phyloP scores from a whole-genome alignment of 2,113 vertebrate species.

The Mionectes macconnelli region DNA sequence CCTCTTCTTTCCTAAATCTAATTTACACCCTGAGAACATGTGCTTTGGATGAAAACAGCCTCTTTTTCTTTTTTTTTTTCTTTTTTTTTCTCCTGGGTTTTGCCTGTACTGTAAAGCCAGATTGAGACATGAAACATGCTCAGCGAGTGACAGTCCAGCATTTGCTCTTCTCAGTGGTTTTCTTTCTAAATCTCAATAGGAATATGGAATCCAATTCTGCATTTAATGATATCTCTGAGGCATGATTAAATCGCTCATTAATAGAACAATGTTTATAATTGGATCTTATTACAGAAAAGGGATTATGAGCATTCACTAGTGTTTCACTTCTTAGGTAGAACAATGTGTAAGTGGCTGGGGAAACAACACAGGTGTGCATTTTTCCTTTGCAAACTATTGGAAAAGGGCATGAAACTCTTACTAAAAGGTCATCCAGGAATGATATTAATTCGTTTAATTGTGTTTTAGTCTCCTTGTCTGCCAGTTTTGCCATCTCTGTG shows the following conservation, averaged over 20 bases:
- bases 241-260: background rate
- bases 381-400: background rate
- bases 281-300: background rate
- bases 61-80: background rate
- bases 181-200: background rate
- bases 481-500: background rate
- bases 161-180: background rate
- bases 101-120: background rate
- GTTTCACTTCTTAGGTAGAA: background rate
- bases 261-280: background rate
- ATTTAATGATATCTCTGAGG: slow-evolving; percentile 29
- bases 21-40: background rate
- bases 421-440: background rate
- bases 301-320: background rate
- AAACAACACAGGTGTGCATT: background rate
- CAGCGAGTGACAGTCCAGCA: background rate
- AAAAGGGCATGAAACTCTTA: rapidly evolving
- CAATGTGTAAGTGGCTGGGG: background rate
- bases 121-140: background rate
- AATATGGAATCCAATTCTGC: background rate
- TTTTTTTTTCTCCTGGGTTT: background rate
- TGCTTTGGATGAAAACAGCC: background rate
- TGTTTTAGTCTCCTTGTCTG: background rate
- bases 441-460: background rate
- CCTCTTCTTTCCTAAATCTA: background rate